A percentile compares a stretch with the other conserved stretches of the same genome.
These are phyloP conservation scores for Drosophila asahinai DNA, from an alignment of 1,140 invertebrate genomes.

Conservation along the genomic window DNA sequence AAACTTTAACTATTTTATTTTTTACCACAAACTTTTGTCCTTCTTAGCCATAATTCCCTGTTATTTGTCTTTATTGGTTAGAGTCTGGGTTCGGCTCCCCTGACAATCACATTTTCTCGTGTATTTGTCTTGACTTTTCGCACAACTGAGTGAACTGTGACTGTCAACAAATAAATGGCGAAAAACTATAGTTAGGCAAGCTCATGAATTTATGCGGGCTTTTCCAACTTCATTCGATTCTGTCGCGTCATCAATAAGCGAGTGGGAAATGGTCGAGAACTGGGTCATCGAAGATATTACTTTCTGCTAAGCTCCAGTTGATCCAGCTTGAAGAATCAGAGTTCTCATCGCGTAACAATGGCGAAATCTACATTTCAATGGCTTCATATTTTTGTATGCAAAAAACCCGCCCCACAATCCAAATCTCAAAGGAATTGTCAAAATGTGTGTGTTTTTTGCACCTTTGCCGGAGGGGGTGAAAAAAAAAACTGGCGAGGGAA, in stretches of 20 bases:
- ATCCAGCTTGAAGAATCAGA: conserved; percentile 16
- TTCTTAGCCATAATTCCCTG: background rate
- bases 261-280: too few relatives aligned
- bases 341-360: conserved; percentile 42
- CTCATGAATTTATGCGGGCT: conserved; percentile 49
- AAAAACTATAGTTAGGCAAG: conserved; percentile 45
- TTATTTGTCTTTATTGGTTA: background rate
- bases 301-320: conserved; percentile 28
- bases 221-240: conserved; percentile 15
- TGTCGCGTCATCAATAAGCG: conserved; percentile 69
- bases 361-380: conserved; percentile 70
- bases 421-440: conserved; percentile 75
- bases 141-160: conserved; percentile 63
- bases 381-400: conserved; percentile 56
- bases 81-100: background rate
- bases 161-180: conserved; percentile 62
- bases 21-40: background rate
- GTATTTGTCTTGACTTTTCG: conserved; percentile 59
- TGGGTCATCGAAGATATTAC: conserved; percentile 51
- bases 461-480: conserved; percentile 37
- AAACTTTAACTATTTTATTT: too few relatives aligned
- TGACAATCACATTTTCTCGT: conserved; percentile 20
- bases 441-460: conserved; percentile 57
- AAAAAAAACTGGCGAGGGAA: conserved; percentile 33
- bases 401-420: conserved; percentile 44